Conservation (phyloP, 2,888 invertebrate species). For the Andrena hattorfiana region DNA sequence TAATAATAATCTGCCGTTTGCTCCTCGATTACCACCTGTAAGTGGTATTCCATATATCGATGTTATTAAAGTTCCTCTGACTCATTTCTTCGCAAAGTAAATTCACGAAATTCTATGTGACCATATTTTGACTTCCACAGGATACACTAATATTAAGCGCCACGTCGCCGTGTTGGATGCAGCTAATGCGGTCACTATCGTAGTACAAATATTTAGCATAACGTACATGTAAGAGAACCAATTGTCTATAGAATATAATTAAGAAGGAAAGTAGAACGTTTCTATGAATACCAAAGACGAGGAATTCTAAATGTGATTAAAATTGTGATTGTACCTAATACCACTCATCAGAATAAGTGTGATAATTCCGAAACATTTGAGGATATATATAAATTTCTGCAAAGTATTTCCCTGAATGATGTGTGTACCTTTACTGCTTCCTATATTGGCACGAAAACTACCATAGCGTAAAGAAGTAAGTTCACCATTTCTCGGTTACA, state of each 20-base stretch:
- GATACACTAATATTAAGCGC: slow-evolving; percentile 16
- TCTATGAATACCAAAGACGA: background rate
- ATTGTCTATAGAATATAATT: background rate
- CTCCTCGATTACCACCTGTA: slow-evolving; percentile 16
- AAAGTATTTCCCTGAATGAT: background rate
- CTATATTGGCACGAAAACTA: background rate
- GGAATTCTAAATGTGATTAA: background rate
- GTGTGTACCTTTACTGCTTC: background rate
- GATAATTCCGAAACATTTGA: too few species aligned
- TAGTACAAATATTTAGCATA: background rate
- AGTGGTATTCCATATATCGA: slow-evolving; percentile 14
- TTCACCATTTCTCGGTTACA: background rate
- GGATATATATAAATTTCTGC: slow-evolving; percentile 6
- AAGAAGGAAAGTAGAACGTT: background rate
- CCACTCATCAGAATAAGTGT: too few species aligned
- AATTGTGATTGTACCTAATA: too few species aligned
- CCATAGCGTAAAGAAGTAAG: slow-evolving; percentile 7
- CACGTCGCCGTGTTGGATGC: background rate
- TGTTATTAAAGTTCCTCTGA: background rate
- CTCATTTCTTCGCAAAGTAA: background rate
- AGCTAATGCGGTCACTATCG: slow-evolving; percentile 20
- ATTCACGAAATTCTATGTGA: background rate
- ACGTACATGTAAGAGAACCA: background rate
- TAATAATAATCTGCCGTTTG: background rate
- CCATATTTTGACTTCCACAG: slow-evolving; percentile 34